A percentile compares a stretch with the other conserved stretches of the same genome.
These are phyloP conservation scores for Ptiloglossa arizonensis DNA, from an alignment of 1,140 invertebrate genomes.

Conservation along the genomic window DNA sequence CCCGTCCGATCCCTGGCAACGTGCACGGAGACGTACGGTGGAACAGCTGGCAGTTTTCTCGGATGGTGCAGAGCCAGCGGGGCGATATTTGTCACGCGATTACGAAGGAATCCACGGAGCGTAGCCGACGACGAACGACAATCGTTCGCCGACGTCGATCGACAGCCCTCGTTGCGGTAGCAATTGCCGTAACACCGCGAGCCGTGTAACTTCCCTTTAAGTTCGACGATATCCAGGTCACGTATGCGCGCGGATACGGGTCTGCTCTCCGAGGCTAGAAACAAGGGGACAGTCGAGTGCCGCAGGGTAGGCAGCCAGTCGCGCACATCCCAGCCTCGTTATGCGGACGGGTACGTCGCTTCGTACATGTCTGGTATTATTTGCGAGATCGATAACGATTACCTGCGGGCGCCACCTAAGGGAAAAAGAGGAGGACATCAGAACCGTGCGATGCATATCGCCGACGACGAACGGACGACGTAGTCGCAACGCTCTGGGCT, in stretches of 20 bases:
- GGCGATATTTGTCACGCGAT: not conserved
- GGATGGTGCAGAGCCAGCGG: too few relatives aligned
- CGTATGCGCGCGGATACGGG: not conserved
- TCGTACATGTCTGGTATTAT: constrained; percentile 62
- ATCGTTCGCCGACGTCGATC: constrained; percentile 47
- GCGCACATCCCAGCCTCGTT: constrained; percentile 59
- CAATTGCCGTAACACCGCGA: constrained; percentile 50
- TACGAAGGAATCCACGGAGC: not conserved
- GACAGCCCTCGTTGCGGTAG: constrained; percentile 41
- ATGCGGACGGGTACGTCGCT: constrained; percentile 56
- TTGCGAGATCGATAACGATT: constrained; percentile 68
- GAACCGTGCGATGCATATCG: constrained; percentile 43
- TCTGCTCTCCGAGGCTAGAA: not conserved
- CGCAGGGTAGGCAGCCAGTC: constrained; percentile 9
- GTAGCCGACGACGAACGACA: constrained; percentile 2
- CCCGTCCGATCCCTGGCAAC: too few relatives aligned
- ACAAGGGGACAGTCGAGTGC: constrained; percentile 2
- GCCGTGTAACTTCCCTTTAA: constrained; percentile 39
- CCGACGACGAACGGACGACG: constrained; percentile 23
- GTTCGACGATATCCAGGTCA: constrained; percentile 10
- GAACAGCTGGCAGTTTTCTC: too few relatives aligned
- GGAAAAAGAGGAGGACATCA: constrained; percentile 38
- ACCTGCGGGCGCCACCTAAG: constrained; percentile 44
- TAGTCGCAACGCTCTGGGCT: constrained; percentile 2
- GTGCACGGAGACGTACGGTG: too few relatives aligned